Base-by-base conservation (phyloP, 2,113 vertebrate species). In the Chaetura pelagica region DNA sequence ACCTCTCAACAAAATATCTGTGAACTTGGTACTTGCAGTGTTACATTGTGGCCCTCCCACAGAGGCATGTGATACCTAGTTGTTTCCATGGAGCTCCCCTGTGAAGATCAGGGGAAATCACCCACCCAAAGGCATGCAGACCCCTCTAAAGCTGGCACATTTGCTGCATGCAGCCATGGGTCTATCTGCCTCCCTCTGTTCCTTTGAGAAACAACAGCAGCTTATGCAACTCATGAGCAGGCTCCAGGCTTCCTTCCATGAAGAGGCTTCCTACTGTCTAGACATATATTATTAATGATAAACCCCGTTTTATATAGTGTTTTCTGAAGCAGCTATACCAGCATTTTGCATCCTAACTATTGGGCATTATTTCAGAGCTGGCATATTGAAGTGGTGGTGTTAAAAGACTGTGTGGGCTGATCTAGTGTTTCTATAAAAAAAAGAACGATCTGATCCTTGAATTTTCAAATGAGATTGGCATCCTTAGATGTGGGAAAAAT, bases 341-440 rank as follows among this genome's bases (percentile, higher is more conserved):
- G 38, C 18, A 51, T 32, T 71, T 77, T n/a, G 20, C 34, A 12
- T 83, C 27, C 38, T 85, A 74, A 91, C n/a, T 91, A 12, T 18
- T 59, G 38, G 55, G 29, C 48, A 40, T 80, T 90, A 29, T 72
- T 84, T 75, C 48, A 68, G 57, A 93, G 23, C 59, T 57, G 38
- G 38, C 68, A 21, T 72, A 35, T n/a, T 67, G 58, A 63, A 83
- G 12, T 7, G 13, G 9, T 35, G 24, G 40, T 4, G 4, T 93
- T 80, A 86, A 85, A 73, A 54, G n/a, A 21, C 21, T 54, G 46
- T 2, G 4, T 61, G 73, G 64, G 76, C 22, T 88, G 27, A 75
- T 49, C 15, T 85, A 59, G 10, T 29, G 8, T 86, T 94, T 19
- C 16, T 71, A 40, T 90, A 92, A 76, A 93, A 67, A 96, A 89